Percentiles rank a stretch among this genome's conserved stretches.
phyloP scores from a whole-genome alignment of 1,140 invertebrate species.

The Pseudomyrmex concolor region DNA sequence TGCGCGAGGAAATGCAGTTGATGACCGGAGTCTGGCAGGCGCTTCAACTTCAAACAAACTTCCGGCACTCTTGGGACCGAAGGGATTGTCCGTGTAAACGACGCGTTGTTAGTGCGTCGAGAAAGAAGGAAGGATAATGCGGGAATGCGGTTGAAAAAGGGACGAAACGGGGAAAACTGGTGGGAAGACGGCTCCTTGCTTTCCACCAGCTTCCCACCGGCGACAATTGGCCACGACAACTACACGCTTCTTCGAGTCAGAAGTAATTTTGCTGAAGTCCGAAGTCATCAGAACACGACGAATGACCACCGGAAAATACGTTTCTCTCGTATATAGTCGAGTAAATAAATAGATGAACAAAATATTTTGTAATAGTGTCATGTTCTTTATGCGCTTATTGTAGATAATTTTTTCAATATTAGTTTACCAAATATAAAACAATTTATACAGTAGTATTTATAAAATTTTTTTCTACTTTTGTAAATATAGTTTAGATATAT shows the following conservation, averaged over 20 bases:
- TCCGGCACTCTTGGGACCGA: conserved; percentile 71
- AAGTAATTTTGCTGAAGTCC: conserved; percentile 58
- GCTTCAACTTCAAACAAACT: conserved; percentile 77
- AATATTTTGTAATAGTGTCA: background rate
- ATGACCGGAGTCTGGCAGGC: conserved; percentile 57
- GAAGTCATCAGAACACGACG: conserved; percentile 59
- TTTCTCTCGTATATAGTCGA: background rate
- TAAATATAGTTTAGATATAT: too few species aligned
- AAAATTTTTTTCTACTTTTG: background rate
- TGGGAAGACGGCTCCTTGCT: conserved; percentile 21
- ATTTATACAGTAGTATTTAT: background rate
- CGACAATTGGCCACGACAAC: conserved; percentile 46
- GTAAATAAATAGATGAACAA: background rate
- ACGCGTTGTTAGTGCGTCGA: conserved; percentile 76
- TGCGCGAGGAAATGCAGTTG: conserved; percentile 58
- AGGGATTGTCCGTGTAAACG: conserved; percentile 75
- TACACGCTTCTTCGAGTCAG: conserved; percentile 44
- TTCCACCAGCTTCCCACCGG: conserved; percentile 15
- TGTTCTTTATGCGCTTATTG: background rate
- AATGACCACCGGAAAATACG: background rate
- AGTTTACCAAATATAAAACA: background rate
- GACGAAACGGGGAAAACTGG: conserved; percentile 22
- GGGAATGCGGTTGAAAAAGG: conserved; percentile 21
- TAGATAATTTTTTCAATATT: background rate
- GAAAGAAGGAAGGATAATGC: conserved; percentile 36